phyloP scores from a whole-genome alignment of 2,888 invertebrate species.

The Macaria notata region DNA sequence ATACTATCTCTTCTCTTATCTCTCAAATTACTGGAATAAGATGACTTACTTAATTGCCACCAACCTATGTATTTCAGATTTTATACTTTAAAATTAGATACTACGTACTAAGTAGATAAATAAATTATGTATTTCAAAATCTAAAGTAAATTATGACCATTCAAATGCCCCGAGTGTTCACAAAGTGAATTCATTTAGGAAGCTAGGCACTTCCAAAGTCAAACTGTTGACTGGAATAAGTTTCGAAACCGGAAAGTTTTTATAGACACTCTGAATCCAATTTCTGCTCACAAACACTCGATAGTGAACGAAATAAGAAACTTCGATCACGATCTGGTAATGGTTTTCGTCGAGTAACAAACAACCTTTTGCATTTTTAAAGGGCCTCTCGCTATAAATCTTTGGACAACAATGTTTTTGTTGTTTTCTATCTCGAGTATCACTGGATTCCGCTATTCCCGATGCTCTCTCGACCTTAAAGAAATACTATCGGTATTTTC shows the following conservation, averaged over 20 bases:
- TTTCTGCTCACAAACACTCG: constrained; percentile 21
- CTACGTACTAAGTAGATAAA: too few species aligned
- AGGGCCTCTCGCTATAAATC: constrained; percentile 32
- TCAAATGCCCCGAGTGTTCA: too few species aligned
- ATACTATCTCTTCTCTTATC: too few species aligned
- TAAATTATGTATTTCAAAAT: too few species aligned
- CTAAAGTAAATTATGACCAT: too few species aligned
- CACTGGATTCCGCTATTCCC: constrained; percentile 7
- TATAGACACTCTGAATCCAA: constrained; percentile 14
- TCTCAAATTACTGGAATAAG: too few species aligned
- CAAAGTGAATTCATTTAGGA: too few species aligned
- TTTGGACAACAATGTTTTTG: constrained; percentile 27
- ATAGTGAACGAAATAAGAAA: constrained; percentile 23
- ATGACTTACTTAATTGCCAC: too few species aligned
- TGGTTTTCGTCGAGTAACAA: constrained; percentile 31
- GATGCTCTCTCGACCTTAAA: constrained; percentile 8
- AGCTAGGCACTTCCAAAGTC: too few species aligned
- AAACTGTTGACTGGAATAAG: constrained; percentile 2
- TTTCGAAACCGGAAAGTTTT: constrained; percentile 4
- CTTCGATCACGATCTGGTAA: constrained; percentile 30
- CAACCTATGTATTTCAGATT: too few species aligned
- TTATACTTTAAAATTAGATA: too few species aligned
- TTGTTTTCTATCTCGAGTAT: constrained; percentile 23
- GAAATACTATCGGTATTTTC: neutral
- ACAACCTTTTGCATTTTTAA: constrained; percentile 33